These are phyloP conservation scores for Syrmaticus mikado DNA, from an alignment of 2,113 vertebrate species.

Conservation along the genomic window DNA sequence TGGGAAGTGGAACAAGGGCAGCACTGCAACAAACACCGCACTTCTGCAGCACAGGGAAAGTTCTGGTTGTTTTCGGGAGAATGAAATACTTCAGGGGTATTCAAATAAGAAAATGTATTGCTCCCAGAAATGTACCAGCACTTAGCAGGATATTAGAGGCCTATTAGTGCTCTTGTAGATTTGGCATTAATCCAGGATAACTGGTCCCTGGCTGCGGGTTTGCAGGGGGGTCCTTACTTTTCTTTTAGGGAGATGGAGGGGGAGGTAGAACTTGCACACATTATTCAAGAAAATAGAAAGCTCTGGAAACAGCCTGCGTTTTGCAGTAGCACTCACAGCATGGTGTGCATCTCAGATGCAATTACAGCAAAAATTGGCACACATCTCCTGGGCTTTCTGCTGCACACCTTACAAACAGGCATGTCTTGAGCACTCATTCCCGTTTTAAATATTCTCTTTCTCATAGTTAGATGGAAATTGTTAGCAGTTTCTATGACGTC, in stretches of 20 bases:
- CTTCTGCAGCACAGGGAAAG: background rate
- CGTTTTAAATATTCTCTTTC: background rate
- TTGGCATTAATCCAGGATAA: background rate
- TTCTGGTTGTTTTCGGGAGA: background rate
- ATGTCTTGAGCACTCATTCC: background rate
- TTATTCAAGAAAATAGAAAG: background rate
- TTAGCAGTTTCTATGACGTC: background rate
- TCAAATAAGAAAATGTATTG: background rate
- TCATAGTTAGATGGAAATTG: background rate
- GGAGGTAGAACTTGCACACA: rapidly evolving
- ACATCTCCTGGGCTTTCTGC: background rate
- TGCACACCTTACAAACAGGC: background rate
- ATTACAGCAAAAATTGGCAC: background rate
- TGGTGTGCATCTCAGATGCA: background rate
- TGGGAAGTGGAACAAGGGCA: no score
- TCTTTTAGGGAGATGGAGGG: background rate
- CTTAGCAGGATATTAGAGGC: background rate
- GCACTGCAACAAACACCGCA: rapidly evolving
- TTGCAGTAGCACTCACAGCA: rapidly evolving
- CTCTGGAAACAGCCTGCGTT: background rate
- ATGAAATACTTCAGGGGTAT: background rate
- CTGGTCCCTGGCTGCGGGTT: rapidly evolving
- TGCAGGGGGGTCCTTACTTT: background rate
- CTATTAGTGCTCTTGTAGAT: background rate
- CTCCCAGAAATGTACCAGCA: background rate